Evolutionary conservation across 2,888 invertebrate genomes (phyloP), one percentile per base, ranked within the genome.

Genomic region (Seladonia tumulorum): DNA sequence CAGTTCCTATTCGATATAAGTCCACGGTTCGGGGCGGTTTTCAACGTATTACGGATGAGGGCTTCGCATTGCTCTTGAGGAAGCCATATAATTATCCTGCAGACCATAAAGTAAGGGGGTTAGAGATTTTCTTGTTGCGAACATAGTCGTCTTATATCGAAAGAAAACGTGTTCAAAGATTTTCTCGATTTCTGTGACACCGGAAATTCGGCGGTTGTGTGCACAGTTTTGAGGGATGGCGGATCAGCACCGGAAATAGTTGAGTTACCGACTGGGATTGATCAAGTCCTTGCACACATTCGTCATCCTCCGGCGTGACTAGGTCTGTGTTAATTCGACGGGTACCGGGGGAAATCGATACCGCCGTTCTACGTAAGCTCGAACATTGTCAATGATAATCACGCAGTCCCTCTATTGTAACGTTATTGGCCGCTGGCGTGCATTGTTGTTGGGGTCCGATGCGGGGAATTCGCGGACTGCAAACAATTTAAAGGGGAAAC

Each of bases 401-500:
- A 73, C 76, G 66, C 47, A 35, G 39, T 68, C 73, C 47, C 66
- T 16, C 39, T 18, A 73, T 77, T 78, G 83, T 78, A 71, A 83
- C 73, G 42, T 82, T 82, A 84, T 83, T 77, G 73, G 57, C 47
- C 29, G 73, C 18, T 68, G 68, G 68, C 78, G 78, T 49, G 68
- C 57, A 39, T 60, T 60, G 73, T 74, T 47, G 47, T 29, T 29
- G 5, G 42, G 25, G 29, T 16, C 72, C 47, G 29, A n/a, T 35
- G 39, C n/a, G 35, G 66, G 57, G n/a, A n/a, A 12, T 57, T 12
- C n/a, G n/a, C 77, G 68, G 16, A n/a, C 16, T 1, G 57, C 73
- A 83, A 83, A 83, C 68, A 84, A 88, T 83, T 88, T 89, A 83
- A 88, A 85, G 75, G 81, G 66, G 74, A 82, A 82, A 70, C 86